Evolutionary conservation across 1,140 invertebrate genomes (phyloP), one percentile per base, ranked within the genome.

Genomic region (Macrobrachium rosenbergii): DNA sequence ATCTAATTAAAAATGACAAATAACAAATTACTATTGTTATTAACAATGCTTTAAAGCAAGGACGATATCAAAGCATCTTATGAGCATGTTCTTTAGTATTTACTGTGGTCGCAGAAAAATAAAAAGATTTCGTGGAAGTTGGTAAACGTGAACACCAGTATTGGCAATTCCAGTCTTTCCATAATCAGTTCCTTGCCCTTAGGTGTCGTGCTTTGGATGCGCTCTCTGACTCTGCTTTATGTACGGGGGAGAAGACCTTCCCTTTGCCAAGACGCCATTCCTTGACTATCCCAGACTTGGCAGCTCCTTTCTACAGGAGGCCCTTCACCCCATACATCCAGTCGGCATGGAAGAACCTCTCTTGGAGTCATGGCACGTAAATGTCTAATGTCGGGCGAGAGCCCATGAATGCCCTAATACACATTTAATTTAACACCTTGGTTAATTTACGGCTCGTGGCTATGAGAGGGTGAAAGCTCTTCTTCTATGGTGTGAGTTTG

Each of bases 391-490:
- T 45, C 37, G 43, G 28, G 16, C 28, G 21, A 17, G 28, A 19
- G 28, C 37, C 7, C 73, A 75, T 75, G 73, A 45, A 37, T n/a
- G 28, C 12, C 37, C 73, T 75, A 75, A 75, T 75, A 75, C 37
- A 75, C 73, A 75, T 75, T 75, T 75, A 75, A 75, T 75, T 75
- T 75, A 75, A 75, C 73, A 75, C 73, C 28, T 10, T 17, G 73
- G 37, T 75, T 75, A 75, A 75, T 43, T 75, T 75, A 75, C 37
- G 73, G 37, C 73, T 5, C 21, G 21, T 73, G 21, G 67, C 6
- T n/a, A 28, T 14, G 67, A 17, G 69, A 5, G 16, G 69, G 69
- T 10, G 69, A 17, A 43, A 23, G 69, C 23, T 11, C 23, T 23
- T 5, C 5, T 21, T n/a, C 7, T 73, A 43, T 7, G 23, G 69